Percentiles rank a stretch among this genome's conserved stretches.
Evolutionary conservation across 2,113 vertebrate species (phyloP).

Genomic region (human (Homo sapiens)): GRCh38 chr7:47431501-47432000

Average conservation of each 20-base stretch:
- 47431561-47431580: too few relatives aligned
- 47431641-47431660: neutral
- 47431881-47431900: rapidly evolving
- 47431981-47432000: neutral
- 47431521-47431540: too few relatives aligned
- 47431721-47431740: neutral
- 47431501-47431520: too few relatives aligned
- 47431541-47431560: too few relatives aligned
- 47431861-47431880: neutral
- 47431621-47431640: neutral
- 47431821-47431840: neutral
- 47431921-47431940: neutral
- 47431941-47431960: too few relatives aligned
- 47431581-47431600: too few relatives aligned
- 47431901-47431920: too few relatives aligned
- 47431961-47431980: neutral
- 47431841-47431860: neutral
- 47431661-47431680: neutral
- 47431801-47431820: neutral
- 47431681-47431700: neutral
- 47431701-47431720: neutral
- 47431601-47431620: neutral
- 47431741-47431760: neutral
- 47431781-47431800: too few relatives aligned
- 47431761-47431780: neutral